phyloP scores from a whole-genome alignment of 2,113 vertebrate species.

The Callionymus lyra region DNA sequence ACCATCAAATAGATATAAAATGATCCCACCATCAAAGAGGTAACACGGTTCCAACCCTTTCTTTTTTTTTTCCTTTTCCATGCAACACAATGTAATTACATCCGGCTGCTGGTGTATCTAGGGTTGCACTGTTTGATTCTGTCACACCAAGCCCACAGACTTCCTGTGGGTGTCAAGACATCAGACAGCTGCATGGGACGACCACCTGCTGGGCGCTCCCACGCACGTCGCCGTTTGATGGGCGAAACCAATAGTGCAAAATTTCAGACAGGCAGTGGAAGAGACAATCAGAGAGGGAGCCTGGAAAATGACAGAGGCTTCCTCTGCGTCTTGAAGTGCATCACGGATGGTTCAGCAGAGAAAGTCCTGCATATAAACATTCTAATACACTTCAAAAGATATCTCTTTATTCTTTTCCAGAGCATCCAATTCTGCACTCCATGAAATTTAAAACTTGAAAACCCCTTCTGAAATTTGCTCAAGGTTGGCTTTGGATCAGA shows the following conservation, averaged over 20 bases:
- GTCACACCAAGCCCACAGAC: constrained; percentile 24
- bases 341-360: too few relatives aligned
- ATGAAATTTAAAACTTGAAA: too few relatives aligned
- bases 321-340: constrained; percentile 18
- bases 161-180: constrained; percentile 40
- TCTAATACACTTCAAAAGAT: too few relatives aligned
- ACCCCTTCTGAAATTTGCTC: too few relatives aligned
- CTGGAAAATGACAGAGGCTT: constrained; percentile 8
- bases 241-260: constrained; percentile 17
- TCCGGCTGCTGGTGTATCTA: constrained; percentile 15
- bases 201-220: constrained; percentile 43
- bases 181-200: constrained; percentile 35
- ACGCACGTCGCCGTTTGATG: constrained; percentile 20
- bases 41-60: constrained; percentile 14
- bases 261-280: constrained; percentile 16
- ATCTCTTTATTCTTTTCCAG: too few relatives aligned
- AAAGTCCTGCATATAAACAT: too few relatives aligned
- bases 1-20: constrained; percentile 40
- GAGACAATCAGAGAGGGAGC: constrained; percentile 28
- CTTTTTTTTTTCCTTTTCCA: constrained; percentile 29
- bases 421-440: too few relatives aligned
- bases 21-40: constrained; percentile 39
- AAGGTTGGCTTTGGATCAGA: too few relatives aligned
- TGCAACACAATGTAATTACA: constrained; percentile 52
- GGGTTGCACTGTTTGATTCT: constrained; percentile 23